A percentile compares a stretch with the other conserved stretches of the same genome.
phyloP scores from a whole-genome alignment of 2,888 invertebrate species.

The Scaptomyza parva region DNA sequence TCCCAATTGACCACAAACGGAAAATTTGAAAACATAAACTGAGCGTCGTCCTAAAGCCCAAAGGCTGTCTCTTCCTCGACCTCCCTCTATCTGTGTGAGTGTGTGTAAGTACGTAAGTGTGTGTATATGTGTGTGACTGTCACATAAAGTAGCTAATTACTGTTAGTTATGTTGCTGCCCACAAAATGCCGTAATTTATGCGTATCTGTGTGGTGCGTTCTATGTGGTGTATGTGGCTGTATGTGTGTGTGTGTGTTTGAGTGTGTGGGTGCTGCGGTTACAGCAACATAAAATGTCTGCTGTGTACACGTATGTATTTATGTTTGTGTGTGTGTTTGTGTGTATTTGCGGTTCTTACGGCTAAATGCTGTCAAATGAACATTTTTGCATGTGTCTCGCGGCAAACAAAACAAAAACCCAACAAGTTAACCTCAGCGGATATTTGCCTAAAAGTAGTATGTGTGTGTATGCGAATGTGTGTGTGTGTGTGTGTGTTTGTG shows the following conservation, averaged over 20 bases:
- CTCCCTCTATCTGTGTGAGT: slow-evolving; percentile 6
- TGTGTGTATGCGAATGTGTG: too few species aligned
- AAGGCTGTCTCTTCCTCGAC: slow-evolving; percentile 9
- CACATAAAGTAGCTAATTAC: slow-evolving; percentile 78
- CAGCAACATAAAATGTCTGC: slow-evolving; percentile 49
- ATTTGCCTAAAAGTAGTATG: slow-evolving; percentile 19
- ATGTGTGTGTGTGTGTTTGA: slow-evolving; percentile 27
- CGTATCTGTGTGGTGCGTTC: slow-evolving; percentile 27
- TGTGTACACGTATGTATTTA: background rate
- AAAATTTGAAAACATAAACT: slow-evolving; percentile 65
- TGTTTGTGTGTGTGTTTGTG: slow-evolving; percentile 11
- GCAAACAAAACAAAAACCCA: background rate
- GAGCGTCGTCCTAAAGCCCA: slow-evolving; percentile 15
- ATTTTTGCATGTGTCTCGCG: slow-evolving; percentile 37
- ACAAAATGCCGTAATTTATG: slow-evolving; percentile 71
- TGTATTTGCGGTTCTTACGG: slow-evolving; percentile 18
- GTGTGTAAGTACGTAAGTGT: slow-evolving; percentile 14
- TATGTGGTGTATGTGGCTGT: slow-evolving; percentile 35
- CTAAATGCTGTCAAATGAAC: slow-evolving; percentile 56
- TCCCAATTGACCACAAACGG: slow-evolving; percentile 71
- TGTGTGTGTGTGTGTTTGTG: background rate
- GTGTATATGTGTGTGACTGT: slow-evolving; percentile 44
- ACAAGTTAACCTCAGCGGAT: slow-evolving; percentile 1
- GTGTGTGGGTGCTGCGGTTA: slow-evolving; percentile 43
- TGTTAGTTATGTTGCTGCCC: slow-evolving; percentile 76